Percentiles rank a stretch among this genome's conserved stretches.
Evolutionary conservation across 2,888 invertebrate genomes (phyloP).

Genomic region (Aricia artaxerxes): DNA sequence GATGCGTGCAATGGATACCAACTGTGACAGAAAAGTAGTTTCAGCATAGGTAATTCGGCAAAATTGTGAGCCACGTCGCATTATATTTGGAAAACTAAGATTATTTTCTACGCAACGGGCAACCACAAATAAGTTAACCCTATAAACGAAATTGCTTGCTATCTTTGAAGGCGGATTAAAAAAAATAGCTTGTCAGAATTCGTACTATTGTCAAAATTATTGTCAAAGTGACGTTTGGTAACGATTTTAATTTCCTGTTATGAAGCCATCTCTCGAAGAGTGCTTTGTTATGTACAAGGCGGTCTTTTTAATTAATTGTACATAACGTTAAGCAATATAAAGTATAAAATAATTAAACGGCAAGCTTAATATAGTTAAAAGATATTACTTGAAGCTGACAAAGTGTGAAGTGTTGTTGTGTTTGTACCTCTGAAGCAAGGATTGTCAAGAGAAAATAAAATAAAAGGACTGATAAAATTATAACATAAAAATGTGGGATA

Average conservation of each 20-base stretch:
- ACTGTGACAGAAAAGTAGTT: too few relatives aligned
- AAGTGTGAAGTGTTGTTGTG: constrained; percentile 11
- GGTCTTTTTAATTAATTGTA: constrained; percentile 26
- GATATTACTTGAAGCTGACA: background rate
- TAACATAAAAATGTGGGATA: constrained; percentile 63
- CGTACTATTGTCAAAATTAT: background rate
- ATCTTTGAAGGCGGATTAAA: background rate
- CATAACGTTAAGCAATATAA: background rate
- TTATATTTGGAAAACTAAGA: too few relatives aligned
- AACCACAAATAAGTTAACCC: too few relatives aligned
- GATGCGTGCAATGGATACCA: too few relatives aligned
- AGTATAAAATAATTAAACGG: background rate
- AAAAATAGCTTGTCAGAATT: background rate
- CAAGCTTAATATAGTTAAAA: background rate
- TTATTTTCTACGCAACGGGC: too few relatives aligned
- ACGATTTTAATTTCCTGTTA: constrained; percentile 18
- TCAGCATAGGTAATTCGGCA: too few relatives aligned
- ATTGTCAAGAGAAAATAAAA: constrained; percentile 5
- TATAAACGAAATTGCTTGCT: too few relatives aligned
- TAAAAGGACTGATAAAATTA: background rate
- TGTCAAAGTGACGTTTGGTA: constrained; percentile 22
- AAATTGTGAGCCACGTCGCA: too few relatives aligned
- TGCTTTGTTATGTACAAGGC: constrained; percentile 20
- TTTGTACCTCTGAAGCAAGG: background rate
- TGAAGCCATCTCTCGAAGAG: constrained; percentile 6